A percentile compares a stretch with the other conserved stretches of the same genome.
Conservation (phyloP, 2,888 invertebrate species). For the Ramazzottius varieornatus region DNA sequence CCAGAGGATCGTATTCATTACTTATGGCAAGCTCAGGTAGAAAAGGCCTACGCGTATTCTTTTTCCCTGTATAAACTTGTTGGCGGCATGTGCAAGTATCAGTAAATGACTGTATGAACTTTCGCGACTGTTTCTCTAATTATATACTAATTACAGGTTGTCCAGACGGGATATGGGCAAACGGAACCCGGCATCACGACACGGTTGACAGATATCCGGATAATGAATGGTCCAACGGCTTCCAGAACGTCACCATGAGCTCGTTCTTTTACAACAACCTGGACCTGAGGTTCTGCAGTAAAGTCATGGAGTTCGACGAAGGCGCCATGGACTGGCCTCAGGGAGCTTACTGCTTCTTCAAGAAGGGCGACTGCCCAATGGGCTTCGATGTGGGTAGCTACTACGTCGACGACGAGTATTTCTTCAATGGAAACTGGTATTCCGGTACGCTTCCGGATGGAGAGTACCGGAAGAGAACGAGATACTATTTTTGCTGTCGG, state of each 20-base stretch:
- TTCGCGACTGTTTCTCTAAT: too few species aligned
- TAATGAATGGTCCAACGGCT: neutral
- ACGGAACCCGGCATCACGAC: constrained; percentile 1
- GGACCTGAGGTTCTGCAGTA: neutral
- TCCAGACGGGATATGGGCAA: neutral
- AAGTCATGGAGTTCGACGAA: neutral
- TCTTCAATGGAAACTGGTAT: constrained; percentile 6
- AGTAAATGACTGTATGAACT: too few species aligned
- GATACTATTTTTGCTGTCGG: constrained; percentile 14
- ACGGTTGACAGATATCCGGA: neutral
- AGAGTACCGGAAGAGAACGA: constrained; percentile 9
- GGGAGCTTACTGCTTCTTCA: neutral
- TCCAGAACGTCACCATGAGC: neutral
- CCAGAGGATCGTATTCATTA: neutral
- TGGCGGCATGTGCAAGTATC: too few species aligned
- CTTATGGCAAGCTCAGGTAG: too few species aligned
- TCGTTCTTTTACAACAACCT: neutral
- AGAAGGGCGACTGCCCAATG: neutral
- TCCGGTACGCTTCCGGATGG: constrained; percentile 10
- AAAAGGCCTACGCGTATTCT: too few species aligned
- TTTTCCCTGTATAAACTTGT: too few species aligned
- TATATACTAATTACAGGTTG: neutral
- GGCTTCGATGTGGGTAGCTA: neutral
- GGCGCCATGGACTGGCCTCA: neutral
- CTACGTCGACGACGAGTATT: constrained; percentile 9